Percentiles rank a stretch among this genome's conserved stretches.
These are phyloP conservation scores for Macrobrachium nipponense DNA, from an alignment of 1,140 invertebrate species.

Conservation along the genomic window DNA sequence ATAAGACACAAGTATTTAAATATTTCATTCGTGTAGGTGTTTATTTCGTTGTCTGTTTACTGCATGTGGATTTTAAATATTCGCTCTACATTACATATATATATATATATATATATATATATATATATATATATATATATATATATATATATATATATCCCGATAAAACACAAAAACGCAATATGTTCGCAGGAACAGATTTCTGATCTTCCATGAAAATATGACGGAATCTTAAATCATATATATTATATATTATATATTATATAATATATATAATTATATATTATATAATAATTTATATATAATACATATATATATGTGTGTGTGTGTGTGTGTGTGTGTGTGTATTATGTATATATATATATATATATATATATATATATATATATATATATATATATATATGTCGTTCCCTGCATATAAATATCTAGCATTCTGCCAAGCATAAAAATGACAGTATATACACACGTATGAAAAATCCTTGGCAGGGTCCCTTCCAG, in stretches of 20 bases:
- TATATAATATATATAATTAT: slow-evolving; percentile 8
- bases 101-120: slow-evolving; percentile 9
- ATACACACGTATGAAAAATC: slow-evolving; percentile 5
- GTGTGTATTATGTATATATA: slow-evolving; percentile 2
- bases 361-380: slow-evolving; percentile 19
- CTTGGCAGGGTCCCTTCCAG: background rate
- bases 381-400: slow-evolving; percentile 26
- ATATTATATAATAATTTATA: slow-evolving; percentile 8
- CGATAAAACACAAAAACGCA: no score
- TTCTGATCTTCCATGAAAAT: no score
- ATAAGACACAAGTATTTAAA: no score
- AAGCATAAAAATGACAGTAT: slow-evolving; percentile 14
- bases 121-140: slow-evolving; percentile 7
- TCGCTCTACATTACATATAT: no score
- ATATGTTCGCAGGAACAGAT: no score
- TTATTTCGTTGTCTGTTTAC: background rate
- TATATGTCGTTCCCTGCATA: background rate
- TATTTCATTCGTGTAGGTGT: background rate
- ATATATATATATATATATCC: background rate
- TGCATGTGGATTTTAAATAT: no score
- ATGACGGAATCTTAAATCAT: no score
- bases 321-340: background rate
- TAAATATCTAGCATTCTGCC: background rate
- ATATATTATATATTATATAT: background rate
- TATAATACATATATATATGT: background rate